Evolutionary conservation across 2,113 vertebrate species (phyloP).

Genomic region (Nanorana parkeri): DNA sequence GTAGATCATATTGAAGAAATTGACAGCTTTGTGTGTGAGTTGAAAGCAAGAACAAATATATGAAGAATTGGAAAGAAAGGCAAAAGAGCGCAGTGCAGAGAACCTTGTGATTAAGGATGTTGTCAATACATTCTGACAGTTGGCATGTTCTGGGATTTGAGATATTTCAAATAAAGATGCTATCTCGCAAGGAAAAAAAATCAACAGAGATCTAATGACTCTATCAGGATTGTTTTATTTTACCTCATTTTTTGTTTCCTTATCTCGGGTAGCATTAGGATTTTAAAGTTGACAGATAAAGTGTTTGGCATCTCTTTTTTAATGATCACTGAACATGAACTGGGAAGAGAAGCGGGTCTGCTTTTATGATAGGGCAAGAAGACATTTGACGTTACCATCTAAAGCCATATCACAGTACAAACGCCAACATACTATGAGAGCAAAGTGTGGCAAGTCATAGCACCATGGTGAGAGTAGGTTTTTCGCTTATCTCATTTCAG

Average conservation of each 20-base stretch:
- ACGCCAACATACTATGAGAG: too few species aligned
- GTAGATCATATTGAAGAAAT: slow-evolving; percentile 63
- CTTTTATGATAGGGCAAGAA: too few species aligned
- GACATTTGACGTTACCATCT: too few species aligned
- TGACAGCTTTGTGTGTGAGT: slow-evolving; percentile 66
- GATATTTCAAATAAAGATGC: slow-evolving; percentile 64
- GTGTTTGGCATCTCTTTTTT: not conserved
- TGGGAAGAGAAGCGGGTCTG: too few species aligned
- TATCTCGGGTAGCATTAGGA: slow-evolving; percentile 45
- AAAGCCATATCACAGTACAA: too few species aligned
- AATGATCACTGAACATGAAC: too few species aligned
- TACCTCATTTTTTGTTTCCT: slow-evolving; percentile 37
- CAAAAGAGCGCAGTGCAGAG: slow-evolving; percentile 59
- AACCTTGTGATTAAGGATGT: slow-evolving; percentile 72
- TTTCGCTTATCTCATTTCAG: too few species aligned
- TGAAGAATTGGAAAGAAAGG: slow-evolving; percentile 65
- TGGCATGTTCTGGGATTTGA: slow-evolving; percentile 63
- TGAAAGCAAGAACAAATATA: slow-evolving; percentile 65
- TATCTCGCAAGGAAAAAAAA: slow-evolving; percentile 61
- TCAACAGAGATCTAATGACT: slow-evolving; percentile 63
- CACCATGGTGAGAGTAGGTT: too few species aligned
- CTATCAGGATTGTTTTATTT: slow-evolving; percentile 67
- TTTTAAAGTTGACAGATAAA: slow-evolving; percentile 32
- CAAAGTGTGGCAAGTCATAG: too few species aligned
- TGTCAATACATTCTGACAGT: slow-evolving; percentile 71